Evolutionary conservation across 1,140 invertebrate species (phyloP), one percentile per base, ranked within the genome.

Genomic region (Lamellibrachia luymesi): DNA sequence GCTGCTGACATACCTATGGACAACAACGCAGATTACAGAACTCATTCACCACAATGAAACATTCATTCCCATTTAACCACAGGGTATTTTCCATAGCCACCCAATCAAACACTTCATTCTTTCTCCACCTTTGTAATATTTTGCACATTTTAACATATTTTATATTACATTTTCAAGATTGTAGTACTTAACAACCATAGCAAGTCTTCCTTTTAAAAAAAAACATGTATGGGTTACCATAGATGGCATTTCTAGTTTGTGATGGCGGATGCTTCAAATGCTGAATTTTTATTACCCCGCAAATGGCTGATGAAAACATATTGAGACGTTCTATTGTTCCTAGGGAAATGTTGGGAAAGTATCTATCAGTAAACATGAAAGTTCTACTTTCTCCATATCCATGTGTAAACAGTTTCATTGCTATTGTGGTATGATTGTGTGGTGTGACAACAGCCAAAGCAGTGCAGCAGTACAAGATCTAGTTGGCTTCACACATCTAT

Each of bases 1-100:
- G 96, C 93, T 97, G 97, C 94, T 98, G 97, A 96, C 98, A 98
- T 7, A 98, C 98, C 98, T 98, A 96, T 50, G 52, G 97, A 97
- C 94, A 8, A 93, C 90, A 90, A 92, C 92, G 90, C 93, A 93
- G 22, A 50, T 50, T 91, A 38, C 49, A 91, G 2, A 91, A 80
- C 25, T 22, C 25, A 22, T 17, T 80, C 52, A 80, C 13, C 64
- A 22, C 17, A 80, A 80, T 17, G 25, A 80, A 17, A 38, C 38
- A 38, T 38, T 38, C 38, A 38, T 38, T 38, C 38, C 38, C 38
- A 38, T 38, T 38, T 38, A 38, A 38, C 38, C 38, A 38, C 38
- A 38, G 38, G 8, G 64, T 80, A 17, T 17, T 80, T 80, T 80
- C 13, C 64, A 80, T 80, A 4, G 52, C 52, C 38, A 38, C 38